Conservation (phyloP, 1,140 invertebrate genomes). For the Hesperophylax magnus region DNA sequence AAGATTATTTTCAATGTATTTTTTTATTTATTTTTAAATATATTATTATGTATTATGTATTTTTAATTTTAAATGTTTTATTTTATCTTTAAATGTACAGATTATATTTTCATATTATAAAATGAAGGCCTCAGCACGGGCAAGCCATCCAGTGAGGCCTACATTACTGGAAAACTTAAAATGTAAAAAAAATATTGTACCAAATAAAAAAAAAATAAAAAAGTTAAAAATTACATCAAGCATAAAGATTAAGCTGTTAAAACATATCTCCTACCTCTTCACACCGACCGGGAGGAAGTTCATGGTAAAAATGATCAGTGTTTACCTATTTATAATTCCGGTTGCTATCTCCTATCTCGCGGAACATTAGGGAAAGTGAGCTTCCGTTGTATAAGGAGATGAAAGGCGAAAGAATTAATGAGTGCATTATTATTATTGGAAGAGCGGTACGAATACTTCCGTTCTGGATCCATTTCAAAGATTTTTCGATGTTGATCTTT, state of each 20-base stretch:
- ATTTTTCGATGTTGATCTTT: neutral
- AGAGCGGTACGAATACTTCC: neutral
- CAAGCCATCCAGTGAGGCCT: no score
- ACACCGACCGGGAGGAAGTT: neutral
- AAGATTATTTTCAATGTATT: no score
- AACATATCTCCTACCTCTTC: slow-evolving; percentile 42
- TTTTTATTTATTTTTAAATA: no score
- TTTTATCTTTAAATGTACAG: no score
- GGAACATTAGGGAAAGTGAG: slow-evolving; percentile 9
- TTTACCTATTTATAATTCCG: slow-evolving; percentile 33
- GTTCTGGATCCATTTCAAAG: neutral
- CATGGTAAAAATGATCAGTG: neutral
- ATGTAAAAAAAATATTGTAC: no score
- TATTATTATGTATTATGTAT: no score
- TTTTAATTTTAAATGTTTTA: no score
- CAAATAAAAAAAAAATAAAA: no score
- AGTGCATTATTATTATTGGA: neutral
- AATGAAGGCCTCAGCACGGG: no score
- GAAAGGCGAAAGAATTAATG: slow-evolving; percentile 23
- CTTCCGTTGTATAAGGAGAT: slow-evolving; percentile 21
- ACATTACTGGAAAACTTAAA: no score
- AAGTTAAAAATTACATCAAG: slow-evolving; percentile 39
- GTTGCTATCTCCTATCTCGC: slow-evolving; percentile 1
- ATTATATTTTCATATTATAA: no score
- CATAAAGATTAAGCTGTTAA: slow-evolving; percentile 49